phyloP scores from a whole-genome alignment of 1,140 invertebrate genomes.

The Trachymyrmex septentrionalis region DNA sequence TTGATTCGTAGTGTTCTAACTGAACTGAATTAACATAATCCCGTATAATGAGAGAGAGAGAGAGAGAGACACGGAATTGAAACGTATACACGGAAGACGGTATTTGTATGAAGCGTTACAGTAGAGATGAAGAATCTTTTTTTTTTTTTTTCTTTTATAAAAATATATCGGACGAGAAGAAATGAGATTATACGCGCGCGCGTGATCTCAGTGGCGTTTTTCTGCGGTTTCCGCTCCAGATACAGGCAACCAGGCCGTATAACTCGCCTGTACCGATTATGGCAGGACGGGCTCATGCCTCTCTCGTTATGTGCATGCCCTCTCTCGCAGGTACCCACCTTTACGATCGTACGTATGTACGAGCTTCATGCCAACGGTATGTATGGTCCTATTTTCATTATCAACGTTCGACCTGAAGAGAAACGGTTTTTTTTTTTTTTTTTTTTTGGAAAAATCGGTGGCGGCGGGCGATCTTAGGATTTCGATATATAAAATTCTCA shows the following conservation, averaged over 20 bases:
- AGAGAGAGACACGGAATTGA: not conserved
- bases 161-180: slow-evolving; percentile 35
- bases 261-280: slow-evolving; percentile 77
- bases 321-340: slow-evolving; percentile 52
- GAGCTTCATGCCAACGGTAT: slow-evolving; percentile 50
- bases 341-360: slow-evolving; percentile 29
- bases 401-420: slow-evolving; percentile 24
- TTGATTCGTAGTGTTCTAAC: not conserved
- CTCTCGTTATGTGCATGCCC: slow-evolving; percentile 66
- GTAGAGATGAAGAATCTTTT: slow-evolving; percentile 6
- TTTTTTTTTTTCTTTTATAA: not conserved
- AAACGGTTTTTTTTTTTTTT: slow-evolving; percentile 28
- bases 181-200: slow-evolving; percentile 41
- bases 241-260: slow-evolving; percentile 80
- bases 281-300: slow-evolving; percentile 69
- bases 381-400: slow-evolving; percentile 65
- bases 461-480: not conserved
- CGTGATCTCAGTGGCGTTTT: slow-evolving; percentile 73
- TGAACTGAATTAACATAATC: slow-evolving; percentile 3
- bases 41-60: not conserved
- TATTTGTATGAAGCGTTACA: slow-evolving; percentile 5
- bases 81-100: not conserved
- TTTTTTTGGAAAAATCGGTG: not conserved
- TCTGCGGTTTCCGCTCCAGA: slow-evolving; percentile 82
- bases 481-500: not conserved